A percentile compares a stretch with the other conserved stretches of the same genome.
Evolutionary conservation across 2,888 invertebrate species (phyloP).

Genomic region (Metacarcinus magister): DNA sequence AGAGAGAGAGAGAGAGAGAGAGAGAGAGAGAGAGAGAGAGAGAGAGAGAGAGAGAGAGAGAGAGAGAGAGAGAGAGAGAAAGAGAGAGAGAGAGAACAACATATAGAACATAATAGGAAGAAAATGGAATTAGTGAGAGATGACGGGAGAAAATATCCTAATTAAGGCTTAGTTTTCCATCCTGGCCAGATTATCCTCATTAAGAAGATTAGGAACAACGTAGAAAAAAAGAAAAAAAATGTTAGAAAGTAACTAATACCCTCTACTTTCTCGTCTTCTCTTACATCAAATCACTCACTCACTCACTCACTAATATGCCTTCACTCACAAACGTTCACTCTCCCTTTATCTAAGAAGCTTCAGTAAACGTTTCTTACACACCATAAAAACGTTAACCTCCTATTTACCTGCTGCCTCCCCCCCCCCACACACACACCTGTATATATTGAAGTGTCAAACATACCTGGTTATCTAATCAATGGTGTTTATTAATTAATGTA

Average conservation of each 20-base stretch:
- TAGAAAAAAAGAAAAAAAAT: not conserved
- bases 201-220: not conserved
- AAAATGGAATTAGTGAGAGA: not conserved
- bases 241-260: not conserved
- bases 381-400: no score
- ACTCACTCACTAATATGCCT: no score
- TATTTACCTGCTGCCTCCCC: no score
- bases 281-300: no score
- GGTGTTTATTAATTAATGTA: no score
- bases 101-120: not conserved
- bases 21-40: slow-evolving; percentile 40
- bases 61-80: slow-evolving; percentile 43
- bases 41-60: slow-evolving; percentile 48
- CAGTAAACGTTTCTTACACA: no score
- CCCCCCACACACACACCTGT: no score
- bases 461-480: no score
- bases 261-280: no score
- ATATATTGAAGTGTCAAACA: no score
- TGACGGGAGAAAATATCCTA: not conserved
- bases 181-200: not conserved
- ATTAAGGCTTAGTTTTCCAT: not conserved
- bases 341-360: no score
- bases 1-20: slow-evolving; percentile 20
- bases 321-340: no score
- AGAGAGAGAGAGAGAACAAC: slow-evolving; percentile 6